Base-by-base conservation (phyloP, 2,888 invertebrate genomes). In the Megamerina dolium region DNA sequence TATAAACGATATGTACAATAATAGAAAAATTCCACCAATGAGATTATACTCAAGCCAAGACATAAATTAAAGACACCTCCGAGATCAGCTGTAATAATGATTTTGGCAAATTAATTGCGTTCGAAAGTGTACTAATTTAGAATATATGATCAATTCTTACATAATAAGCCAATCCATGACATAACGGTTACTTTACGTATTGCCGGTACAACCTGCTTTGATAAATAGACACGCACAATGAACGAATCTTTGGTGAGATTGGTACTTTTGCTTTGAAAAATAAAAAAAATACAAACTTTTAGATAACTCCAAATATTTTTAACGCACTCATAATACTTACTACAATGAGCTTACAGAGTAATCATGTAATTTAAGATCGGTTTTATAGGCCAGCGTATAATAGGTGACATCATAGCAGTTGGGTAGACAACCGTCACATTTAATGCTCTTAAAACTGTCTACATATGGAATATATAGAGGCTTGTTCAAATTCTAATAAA, bases 341-440 rank as follows among this genome's bases (percentile, higher is more conserved):
- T 70, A 66, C n/a, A 66, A 50, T 13, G 41, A 50, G 46, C 63
- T 66, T 2, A 69, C 53, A 0, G 72, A 69, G 27, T 53, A 62
- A 37, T 61, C 60, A 44, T 71, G 70, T 18, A 61, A 50, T 14
- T 59, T 51, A 3, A 70, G 48, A 49, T 68, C 66, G 4, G 69
- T 66, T 53, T 61, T 64, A 43, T 64, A 68, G 4, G 67, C 59
- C 5, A 64, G 49, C 2, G 63, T 66, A 5, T 64, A 60, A 31
- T 72, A 72, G 4, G 69, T 66, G 3, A 72, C 67, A 49, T 72
- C 72, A 48, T 70, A 63, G 43, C 71, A 72, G 41, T 69, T 69
- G 3, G 72, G 72, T 14, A 69, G 50, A 37, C 71, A 72, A 8
- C 67, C 61, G 31, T 62, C 62, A 41, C 71, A 72, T 23, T 63